Evolutionary conservation across 1,140 invertebrate genomes (phyloP), one percentile per base, ranked within the genome.

Genomic region (Drosophila sproati): DNA sequence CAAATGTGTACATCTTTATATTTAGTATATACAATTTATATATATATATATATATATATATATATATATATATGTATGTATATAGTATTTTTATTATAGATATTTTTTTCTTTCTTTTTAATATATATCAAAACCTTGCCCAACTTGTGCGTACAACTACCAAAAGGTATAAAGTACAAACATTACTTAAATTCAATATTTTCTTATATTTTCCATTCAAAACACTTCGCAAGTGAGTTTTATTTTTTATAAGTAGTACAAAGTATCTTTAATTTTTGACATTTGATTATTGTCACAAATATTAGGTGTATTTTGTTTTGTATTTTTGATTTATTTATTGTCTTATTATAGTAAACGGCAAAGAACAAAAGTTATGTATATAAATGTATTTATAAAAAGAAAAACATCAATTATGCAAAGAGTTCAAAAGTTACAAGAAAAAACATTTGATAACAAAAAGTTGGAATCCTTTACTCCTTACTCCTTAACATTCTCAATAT

Each of bases 331-430:
- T 82, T 43, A 50, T 20, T 29, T 43, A 63, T 67, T 77, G 50
- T 20, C 45, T 29, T 64, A 70, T 67, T 10, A 34, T 57, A 68
- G 41, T 51, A 68, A 75, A 59, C 32, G 48, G 60, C 39, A 64
- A 72, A 61, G 51, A 76, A 76, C 68, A 52, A 63, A 79, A 79
- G 72, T 72, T 74, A 63, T 81, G 63, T 72, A 78, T 66, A 85
- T 45, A 59, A 57, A 77, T 41, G 66, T 75, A 66, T 71, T 76
- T 80, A 70, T 73, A 88, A 89, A 80, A 67, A 86, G 89, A 89
- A 80, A 67, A 86, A 78, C 80, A 83, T 72, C 77, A 89, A 88
- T 80, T 79, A 80, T 70, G 79, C 79, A 87, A 87, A 88, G 77
- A 80, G 48, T 80, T 64, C 72, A 88, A 80, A 89, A 87, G 82